A percentile compares a stretch with the other conserved stretches of the same genome.
Evolutionary conservation across 1,140 invertebrate genomes (phyloP).

Genomic region (Lithobius niger): DNA sequence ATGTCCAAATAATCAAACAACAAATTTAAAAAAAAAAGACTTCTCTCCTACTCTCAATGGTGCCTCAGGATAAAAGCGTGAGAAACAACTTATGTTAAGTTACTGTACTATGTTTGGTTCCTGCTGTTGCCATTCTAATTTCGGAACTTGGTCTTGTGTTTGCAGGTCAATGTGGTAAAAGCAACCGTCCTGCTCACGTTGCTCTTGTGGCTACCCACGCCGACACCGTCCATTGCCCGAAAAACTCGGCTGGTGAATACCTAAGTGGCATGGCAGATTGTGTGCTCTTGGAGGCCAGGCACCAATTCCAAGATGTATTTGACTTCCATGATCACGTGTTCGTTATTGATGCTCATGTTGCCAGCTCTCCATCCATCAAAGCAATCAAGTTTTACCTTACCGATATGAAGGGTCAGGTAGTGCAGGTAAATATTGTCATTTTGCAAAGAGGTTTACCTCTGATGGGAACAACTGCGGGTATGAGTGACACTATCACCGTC

Average conservation of each 20-base stretch:
- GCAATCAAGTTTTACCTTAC: slow-evolving; percentile 40
- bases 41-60: no score
- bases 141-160: slow-evolving; percentile 10
- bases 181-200: slow-evolving; percentile 37
- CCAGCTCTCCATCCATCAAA: slow-evolving; percentile 43
- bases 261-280: slow-evolving; percentile 40
- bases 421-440: slow-evolving; percentile 30
- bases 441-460: slow-evolving; percentile 5
- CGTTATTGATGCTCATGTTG: slow-evolving; percentile 45
- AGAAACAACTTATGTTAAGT: no score
- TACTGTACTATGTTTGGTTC: no score
- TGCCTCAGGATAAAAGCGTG: no score
- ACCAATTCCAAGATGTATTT: slow-evolving; percentile 40
- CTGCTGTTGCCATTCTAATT: slow-evolving; percentile 6
- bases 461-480: background rate
- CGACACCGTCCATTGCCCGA: slow-evolving; percentile 38
- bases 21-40: no score
- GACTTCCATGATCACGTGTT: slow-evolving; percentile 40
- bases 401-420: slow-evolving; percentile 33
- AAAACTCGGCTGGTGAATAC: slow-evolving; percentile 41
- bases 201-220: slow-evolving; percentile 53
- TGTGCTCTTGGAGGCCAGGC: slow-evolving; percentile 36
- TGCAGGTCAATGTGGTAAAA: slow-evolving; percentile 41
- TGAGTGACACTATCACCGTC: background rate
- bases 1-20: no score